Percentiles rank a stretch among this genome's conserved stretches.
phyloP scores from a whole-genome alignment of 2,113 vertebrate genomes.

The Xenus cinereus region DNA sequence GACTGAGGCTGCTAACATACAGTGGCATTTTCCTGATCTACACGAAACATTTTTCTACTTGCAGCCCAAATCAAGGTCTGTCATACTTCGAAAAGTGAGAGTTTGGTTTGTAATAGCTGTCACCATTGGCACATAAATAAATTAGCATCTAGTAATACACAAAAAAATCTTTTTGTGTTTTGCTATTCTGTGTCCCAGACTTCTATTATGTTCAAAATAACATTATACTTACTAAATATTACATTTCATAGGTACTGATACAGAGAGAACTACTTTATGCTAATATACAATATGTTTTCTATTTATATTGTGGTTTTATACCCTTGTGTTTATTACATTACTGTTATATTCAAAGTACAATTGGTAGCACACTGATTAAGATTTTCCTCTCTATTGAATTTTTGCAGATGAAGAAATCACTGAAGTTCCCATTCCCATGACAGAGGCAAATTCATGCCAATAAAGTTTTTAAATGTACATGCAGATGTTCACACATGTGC shows the following conservation, averaged over 20 bases:
- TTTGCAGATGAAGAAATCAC: background rate
- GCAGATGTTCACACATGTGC: background rate
- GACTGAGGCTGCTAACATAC: background rate
- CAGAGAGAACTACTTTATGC: background rate
- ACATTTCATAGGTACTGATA: background rate
- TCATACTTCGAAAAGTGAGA: background rate
- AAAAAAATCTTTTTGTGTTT: background rate
- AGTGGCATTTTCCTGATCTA: background rate
- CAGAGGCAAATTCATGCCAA: background rate
- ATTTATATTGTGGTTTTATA: background rate
- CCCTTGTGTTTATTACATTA: background rate
- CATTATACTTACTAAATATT: background rate
- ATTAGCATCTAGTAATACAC: background rate
- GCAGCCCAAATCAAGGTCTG: background rate
- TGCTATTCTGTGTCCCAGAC: background rate
- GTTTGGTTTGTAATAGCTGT: background rate
- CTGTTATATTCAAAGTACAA: background rate
- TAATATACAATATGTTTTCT: background rate
- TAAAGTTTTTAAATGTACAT: background rate
- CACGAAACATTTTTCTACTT: background rate
- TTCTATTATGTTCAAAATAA: background rate
- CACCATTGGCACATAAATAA: background rate
- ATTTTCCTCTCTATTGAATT: background rate
- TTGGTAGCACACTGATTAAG: background rate
- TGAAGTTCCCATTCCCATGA: background rate